These are phyloP conservation scores for Prietella phreatophila DNA, from an alignment of 2,113 vertebrate genomes.

Conservation along the genomic window DNA sequence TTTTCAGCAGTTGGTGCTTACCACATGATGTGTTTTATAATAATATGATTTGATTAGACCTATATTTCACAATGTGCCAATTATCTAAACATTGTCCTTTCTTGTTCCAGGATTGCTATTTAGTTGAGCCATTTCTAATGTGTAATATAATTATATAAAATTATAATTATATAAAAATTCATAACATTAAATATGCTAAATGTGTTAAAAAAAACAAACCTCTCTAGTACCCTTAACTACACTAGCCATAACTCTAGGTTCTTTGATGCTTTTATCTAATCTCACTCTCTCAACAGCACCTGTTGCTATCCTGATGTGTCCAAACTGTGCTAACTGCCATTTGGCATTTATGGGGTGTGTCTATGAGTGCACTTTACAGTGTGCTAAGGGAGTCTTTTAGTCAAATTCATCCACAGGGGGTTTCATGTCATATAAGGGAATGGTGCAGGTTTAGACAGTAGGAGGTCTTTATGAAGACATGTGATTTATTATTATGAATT, in stretches of 20 bases:
- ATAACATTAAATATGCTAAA: background rate
- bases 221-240: background rate
- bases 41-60: background rate
- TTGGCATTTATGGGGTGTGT: conserved; percentile 39
- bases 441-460: conserved; percentile 36
- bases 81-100: background rate
- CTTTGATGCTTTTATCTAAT: conserved; percentile 44
- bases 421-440: background rate
- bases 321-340: conserved; percentile 57
- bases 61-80: background rate
- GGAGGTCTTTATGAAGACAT: conserved; percentile 25
- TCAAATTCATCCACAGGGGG: background rate
- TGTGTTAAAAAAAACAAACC: no score
- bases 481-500: conserved; percentile 28
- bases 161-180: background rate
- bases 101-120: background rate
- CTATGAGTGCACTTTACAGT: conserved; percentile 18
- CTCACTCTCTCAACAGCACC: conserved; percentile 50
- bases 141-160: background rate
- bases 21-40: background rate
- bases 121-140: background rate
- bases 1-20: conserved; percentile 2
- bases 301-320: conserved; percentile 60
- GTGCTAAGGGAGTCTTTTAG: background rate
- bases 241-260: background rate